Conservation (phyloP, 2,888 invertebrate genomes). For the Hemaris fuciformis region DNA sequence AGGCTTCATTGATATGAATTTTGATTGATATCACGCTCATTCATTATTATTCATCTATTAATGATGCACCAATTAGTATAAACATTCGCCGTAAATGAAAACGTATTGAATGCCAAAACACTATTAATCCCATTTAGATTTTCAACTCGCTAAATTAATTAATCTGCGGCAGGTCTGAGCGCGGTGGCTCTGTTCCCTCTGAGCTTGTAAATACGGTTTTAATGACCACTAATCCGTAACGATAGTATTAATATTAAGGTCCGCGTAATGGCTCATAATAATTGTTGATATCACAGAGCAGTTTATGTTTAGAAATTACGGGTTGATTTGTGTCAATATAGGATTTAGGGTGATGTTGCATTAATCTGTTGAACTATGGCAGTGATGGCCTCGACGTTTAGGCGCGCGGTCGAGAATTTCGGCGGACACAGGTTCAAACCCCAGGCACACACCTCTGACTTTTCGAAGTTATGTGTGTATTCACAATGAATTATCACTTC, state of each 20-base stretch:
- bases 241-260: conserved; percentile 11
- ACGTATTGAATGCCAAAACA: not conserved
- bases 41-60: too few relatives aligned
- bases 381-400: too few relatives aligned
- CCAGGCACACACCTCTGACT: too few relatives aligned
- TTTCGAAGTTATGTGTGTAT: too few relatives aligned
- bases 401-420: too few relatives aligned
- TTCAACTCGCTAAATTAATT: conserved; percentile 2
- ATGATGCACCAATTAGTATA: too few relatives aligned
- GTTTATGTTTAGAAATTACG: conserved; percentile 12
- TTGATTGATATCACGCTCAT: too few relatives aligned
- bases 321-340: conserved; percentile 11
- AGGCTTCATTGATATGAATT: too few relatives aligned
- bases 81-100: not conserved
- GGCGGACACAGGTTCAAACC: too few relatives aligned
- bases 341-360: not conserved
- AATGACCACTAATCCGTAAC: conserved; percentile 12
- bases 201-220: conserved; percentile 5
- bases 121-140: not conserved
- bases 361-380: not conserved
- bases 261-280: conserved; percentile 11
- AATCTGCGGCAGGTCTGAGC: not conserved
- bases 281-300: conserved; percentile 6
- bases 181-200: not conserved
- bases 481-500: too few relatives aligned